Conservation (phyloP, 2,113 vertebrate species). For the Apaloderma vittatum region DNA sequence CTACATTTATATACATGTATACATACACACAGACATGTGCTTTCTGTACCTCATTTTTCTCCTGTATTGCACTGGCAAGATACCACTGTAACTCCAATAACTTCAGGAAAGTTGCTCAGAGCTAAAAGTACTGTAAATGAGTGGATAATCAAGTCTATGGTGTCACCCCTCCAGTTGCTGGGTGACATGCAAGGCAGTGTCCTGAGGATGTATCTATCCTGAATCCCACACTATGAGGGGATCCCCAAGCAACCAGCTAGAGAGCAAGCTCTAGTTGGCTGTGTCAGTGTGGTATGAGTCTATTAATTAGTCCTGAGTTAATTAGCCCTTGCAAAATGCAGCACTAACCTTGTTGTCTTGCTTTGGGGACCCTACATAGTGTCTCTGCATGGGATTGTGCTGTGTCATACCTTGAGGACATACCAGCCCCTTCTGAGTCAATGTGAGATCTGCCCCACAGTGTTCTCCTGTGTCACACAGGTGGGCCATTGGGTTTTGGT, state of each 20-base stretch:
- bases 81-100: background rate
- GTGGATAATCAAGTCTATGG: background rate
- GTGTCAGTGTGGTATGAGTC: conserved; percentile 6
- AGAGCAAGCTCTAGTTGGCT: conserved; percentile 10
- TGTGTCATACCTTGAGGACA: background rate
- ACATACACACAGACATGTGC: fast-evolving
- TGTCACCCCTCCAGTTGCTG: background rate
- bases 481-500: background rate
- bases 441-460: background rate
- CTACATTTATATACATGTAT: background rate
- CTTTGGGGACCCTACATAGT: background rate
- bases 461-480: background rate
- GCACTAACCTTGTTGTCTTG: conserved; percentile 32
- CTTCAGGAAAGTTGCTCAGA: background rate
- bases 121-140: background rate
- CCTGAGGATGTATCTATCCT: background rate
- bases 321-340: conserved; percentile 15
- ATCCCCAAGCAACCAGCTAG: conserved; percentile 12
- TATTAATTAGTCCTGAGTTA: conserved; percentile 64
- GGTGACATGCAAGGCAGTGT: background rate
- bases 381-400: background rate
- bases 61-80: background rate
- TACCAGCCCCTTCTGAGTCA: background rate
- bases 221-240: background rate
- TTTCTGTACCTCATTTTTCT: background rate